Conservation (phyloP, 2,113 vertebrate species). For the Naja naja region DNA sequence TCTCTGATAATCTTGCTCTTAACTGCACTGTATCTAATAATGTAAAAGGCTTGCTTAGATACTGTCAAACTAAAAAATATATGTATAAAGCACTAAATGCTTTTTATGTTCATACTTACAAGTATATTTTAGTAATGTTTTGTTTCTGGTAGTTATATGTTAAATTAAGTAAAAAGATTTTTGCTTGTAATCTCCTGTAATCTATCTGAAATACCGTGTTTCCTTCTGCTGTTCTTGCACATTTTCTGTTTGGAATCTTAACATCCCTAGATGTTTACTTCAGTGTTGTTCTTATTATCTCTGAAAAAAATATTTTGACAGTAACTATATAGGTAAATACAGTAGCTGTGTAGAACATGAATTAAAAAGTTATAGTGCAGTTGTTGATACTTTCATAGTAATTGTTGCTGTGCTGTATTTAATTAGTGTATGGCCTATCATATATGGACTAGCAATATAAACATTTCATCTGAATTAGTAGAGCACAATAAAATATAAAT, state of each 20-base stretch:
- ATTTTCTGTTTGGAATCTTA: background rate
- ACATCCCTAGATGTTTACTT: slow-evolving; percentile 9
- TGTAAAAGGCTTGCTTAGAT: background rate
- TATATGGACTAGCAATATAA: background rate
- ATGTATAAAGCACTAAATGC: fast-evolving
- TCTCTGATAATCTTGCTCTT: background rate
- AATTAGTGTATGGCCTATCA: background rate
- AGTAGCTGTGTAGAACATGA: background rate
- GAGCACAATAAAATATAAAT: background rate
- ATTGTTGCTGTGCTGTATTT: background rate
- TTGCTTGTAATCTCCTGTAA: slow-evolving; percentile 43
- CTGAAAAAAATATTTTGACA: background rate
- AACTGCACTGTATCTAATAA: background rate
- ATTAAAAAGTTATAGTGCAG: background rate
- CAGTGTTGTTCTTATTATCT: slow-evolving; percentile 15
- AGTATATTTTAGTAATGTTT: slow-evolving; percentile 24
- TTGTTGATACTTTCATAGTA: background rate
- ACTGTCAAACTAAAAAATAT: background rate
- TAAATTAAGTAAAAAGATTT: slow-evolving; percentile 30
- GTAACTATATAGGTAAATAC: slow-evolving; percentile 6
- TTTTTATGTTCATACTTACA: background rate
- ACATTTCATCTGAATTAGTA: background rate
- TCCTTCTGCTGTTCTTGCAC: slow-evolving; percentile 39
- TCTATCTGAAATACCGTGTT: slow-evolving; percentile 43
- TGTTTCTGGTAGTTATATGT: slow-evolving; percentile 47